These are phyloP conservation scores for Pogonognathellus flavescens DNA, from an alignment of 1,140 invertebrate species.

Conservation along the genomic window DNA sequence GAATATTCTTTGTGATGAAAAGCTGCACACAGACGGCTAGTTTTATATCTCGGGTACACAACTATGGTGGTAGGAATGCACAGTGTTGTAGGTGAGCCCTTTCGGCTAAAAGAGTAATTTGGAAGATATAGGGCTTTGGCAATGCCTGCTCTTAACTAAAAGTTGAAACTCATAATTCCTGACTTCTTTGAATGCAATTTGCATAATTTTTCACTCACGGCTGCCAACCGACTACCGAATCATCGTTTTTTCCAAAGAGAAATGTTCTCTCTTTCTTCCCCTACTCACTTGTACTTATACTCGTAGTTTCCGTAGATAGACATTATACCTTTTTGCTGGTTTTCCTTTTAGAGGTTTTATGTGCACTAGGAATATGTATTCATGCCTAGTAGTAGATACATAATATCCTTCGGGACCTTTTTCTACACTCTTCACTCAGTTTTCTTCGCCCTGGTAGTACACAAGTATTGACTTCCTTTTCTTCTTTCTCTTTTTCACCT, in stretches of 20 bases:
- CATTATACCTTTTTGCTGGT: slow-evolving; percentile 32
- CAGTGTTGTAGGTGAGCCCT: slow-evolving; percentile 39
- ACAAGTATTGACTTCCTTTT: too few species aligned
- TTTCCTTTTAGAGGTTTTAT: slow-evolving; percentile 13
- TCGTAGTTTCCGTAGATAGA: neutral
- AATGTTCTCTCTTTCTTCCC: slow-evolving; percentile 58
- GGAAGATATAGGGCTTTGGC: slow-evolving; percentile 47
- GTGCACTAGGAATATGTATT: neutral
- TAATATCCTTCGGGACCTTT: neutral
- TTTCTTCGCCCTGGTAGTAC: neutral
- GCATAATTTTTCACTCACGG: slow-evolving; percentile 68
- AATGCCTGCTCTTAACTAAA: slow-evolving; percentile 49
- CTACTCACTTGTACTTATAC: slow-evolving; percentile 33
- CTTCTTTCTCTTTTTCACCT: too few species aligned
- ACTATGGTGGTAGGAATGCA: neutral
- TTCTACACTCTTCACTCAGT: neutral
- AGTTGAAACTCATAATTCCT: slow-evolving; percentile 66
- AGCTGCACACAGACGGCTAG: neutral
- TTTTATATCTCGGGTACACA: neutral
- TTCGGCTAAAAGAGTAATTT: slow-evolving; percentile 40
- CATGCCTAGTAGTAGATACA: neutral
- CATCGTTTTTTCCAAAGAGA: slow-evolving; percentile 66
- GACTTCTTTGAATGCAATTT: slow-evolving; percentile 67
- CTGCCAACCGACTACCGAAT: slow-evolving; percentile 64
- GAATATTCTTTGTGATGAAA: slow-evolving; percentile 31